phyloP scores from a whole-genome alignment of 2,797 vertebrate species.

The Oophaga sylvatica region DNA sequence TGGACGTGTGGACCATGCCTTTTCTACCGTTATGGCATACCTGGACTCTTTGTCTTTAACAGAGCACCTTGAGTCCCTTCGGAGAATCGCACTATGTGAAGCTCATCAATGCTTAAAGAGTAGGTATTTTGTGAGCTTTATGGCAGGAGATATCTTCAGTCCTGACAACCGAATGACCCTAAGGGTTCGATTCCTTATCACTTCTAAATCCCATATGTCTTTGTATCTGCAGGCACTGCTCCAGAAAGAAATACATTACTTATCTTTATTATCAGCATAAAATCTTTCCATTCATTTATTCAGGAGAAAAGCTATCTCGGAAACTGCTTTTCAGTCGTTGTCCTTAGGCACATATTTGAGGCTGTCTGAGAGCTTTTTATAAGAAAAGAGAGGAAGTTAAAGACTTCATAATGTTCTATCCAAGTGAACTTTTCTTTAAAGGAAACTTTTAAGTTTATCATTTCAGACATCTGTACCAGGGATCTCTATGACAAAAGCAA shows the following conservation, averaged over 20 bases:
- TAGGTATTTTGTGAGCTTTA: slow-evolving; percentile 66
- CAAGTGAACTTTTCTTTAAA: slow-evolving; percentile 57
- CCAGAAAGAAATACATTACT: slow-evolving; percentile 71
- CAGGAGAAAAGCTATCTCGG: slow-evolving; percentile 70
- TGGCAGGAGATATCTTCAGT: slow-evolving; percentile 67
- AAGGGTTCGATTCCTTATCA: slow-evolving; percentile 73
- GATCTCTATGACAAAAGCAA: slow-evolving; percentile 32
- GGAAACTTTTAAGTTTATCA: slow-evolving; percentile 53
- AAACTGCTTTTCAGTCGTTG: slow-evolving; percentile 67
- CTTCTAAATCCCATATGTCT: slow-evolving; percentile 72
- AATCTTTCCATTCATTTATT: slow-evolving; percentile 73
- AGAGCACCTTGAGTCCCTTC: slow-evolving; percentile 42
- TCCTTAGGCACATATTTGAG: slow-evolving; percentile 71
- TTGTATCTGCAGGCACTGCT: slow-evolving; percentile 69
- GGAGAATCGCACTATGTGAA: slow-evolving; percentile 63
- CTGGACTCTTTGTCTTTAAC: slow-evolving; percentile 34
- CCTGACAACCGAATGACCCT: slow-evolving; percentile 71
- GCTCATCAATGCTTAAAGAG: slow-evolving; percentile 65
- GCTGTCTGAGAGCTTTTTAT: slow-evolving; percentile 67
- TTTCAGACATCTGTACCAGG: slow-evolving; percentile 36
- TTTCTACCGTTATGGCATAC: neutral
- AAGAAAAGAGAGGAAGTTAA: slow-evolving; percentile 65
- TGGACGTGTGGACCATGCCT: no score
- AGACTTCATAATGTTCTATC: slow-evolving; percentile 67
- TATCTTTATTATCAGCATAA: slow-evolving; percentile 76